Evolutionary conservation across 2,113 vertebrate genomes (phyloP), one percentile per base, ranked within the genome.

Genomic region (Xiphophorus couchianus): DNA sequence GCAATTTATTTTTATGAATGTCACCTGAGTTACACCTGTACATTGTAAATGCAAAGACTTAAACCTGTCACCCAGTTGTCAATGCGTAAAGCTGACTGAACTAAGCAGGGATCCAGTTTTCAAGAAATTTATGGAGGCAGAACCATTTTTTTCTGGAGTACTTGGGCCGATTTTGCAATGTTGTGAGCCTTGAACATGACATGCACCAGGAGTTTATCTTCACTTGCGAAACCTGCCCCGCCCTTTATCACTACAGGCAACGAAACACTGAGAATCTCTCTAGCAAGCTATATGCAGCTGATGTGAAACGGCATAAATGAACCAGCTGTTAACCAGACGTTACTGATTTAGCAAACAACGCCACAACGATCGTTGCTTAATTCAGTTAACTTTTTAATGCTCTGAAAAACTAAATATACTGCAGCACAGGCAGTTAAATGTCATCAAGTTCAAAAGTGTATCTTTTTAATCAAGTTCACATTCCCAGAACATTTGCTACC

Each of bases 161-260:
- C 54, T 74, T 15, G 22, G 68, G 0, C 25, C 11, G 10, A 72
- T 30, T 54, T 35, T 37, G 19, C 33, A 30, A 67, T 48, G 9
- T 19, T 54, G 29, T 22, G 37, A 31, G 25, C 7, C 33, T 3
- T 28, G 42, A 14, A 58, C 28, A 72, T 19, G 79, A 65, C 64
- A 72, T 4, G 48, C 19, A 79, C 48, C 68, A 29, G 35, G 42
- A 30, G 69, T 76, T 89, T 91, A 91, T 91, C 85, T 87, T 44
- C 33, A 67, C 80, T 81, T 69, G 70, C 37, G 82, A 84, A 89
- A 83, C 66, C 89, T 66, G 91, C 92, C 92, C 85, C 92, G 84
- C 92, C 92, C 91, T 91, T 88, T 29, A 73, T 51, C 76, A 37
- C 67, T 73, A 22, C 37, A 27, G 15, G 60, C 61, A 75, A 62